Conservation (phyloP, 2,113 vertebrate genomes). For the Corynorhinus townsendii region DNA sequence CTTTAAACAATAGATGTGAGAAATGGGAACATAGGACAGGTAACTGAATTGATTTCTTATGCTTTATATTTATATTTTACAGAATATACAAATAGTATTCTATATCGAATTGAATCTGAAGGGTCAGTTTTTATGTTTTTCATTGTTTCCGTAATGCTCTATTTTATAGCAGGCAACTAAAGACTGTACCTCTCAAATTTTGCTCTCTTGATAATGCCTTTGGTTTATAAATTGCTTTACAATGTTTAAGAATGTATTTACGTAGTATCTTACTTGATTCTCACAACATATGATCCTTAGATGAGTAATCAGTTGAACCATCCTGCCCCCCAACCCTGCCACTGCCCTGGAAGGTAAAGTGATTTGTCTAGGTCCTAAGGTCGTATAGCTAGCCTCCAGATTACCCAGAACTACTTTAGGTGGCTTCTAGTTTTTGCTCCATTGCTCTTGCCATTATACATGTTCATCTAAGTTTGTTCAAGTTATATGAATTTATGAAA, state of each 20-base stretch:
- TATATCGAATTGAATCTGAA: neutral
- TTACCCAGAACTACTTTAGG: conserved; percentile 1
- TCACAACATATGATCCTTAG: neutral
- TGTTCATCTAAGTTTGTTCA: conserved; percentile 15
- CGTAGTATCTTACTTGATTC: neutral
- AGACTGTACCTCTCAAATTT: neutral
- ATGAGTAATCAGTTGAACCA: neutral
- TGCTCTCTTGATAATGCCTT: neutral
- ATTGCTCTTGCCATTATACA: neutral
- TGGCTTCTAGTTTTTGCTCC: neutral
- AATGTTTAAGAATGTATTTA: neutral
- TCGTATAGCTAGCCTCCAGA: neutral
- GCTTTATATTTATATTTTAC: neutral
- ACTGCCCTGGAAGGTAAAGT: neutral
- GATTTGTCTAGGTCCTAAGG: neutral
- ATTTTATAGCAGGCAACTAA: neutral
- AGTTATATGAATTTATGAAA: conserved; percentile 19
- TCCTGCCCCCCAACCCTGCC: neutral
- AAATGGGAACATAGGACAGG: neutral
- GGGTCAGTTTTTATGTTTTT: neutral
- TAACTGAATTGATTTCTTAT: neutral
- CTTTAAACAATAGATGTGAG: neutral
- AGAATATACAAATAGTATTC: neutral
- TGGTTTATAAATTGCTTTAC: conserved; percentile 10
- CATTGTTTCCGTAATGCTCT: neutral